phyloP scores from a whole-genome alignment of 2,113 vertebrate genomes.

The Leptosomus discolor region DNA sequence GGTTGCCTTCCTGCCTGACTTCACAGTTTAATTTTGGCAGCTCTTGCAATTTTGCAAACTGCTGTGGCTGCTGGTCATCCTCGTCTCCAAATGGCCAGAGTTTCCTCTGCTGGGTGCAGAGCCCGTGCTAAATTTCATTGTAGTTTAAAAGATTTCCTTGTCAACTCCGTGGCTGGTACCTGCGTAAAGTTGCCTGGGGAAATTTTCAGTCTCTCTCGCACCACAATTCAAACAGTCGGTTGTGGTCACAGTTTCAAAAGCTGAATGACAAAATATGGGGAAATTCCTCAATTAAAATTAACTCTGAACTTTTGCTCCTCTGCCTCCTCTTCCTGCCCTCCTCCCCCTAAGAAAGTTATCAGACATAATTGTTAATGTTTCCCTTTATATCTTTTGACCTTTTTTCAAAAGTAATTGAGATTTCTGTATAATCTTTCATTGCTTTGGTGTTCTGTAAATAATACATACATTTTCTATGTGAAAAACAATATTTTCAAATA shows the following conservation, averaged over 20 bases:
- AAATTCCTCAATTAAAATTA: slow-evolving; percentile 81
- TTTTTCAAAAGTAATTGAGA: not conserved
- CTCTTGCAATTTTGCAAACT: slow-evolving; percentile 32
- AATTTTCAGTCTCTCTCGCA: slow-evolving; percentile 30
- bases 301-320: slow-evolving; percentile 63
- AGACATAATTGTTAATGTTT: not conserved
- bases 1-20: slow-evolving; percentile 64
- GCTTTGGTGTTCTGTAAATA: not conserved
- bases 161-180: slow-evolving; percentile 13
- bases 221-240: slow-evolving; percentile 59
- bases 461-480: not conserved
- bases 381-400: not conserved
- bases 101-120: slow-evolving; percentile 43
- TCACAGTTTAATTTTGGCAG: slow-evolving; percentile 78
- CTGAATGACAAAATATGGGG: slow-evolving; percentile 70
- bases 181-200: slow-evolving; percentile 40
- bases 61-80: slow-evolving; percentile 38
- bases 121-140: not conserved
- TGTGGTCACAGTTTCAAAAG: slow-evolving; percentile 75
- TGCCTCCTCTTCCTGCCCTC: slow-evolving; percentile 11
- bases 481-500: not conserved
- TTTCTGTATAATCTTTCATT: not conserved
- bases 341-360: not conserved
- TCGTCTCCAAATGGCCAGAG: slow-evolving; percentile 45
- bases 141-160: not conserved